Percentiles rank a stretch among this genome's conserved stretches.
These are phyloP conservation scores for Drepana arcuata DNA, from an alignment of 1,140 invertebrate species.

Conservation along the genomic window DNA sequence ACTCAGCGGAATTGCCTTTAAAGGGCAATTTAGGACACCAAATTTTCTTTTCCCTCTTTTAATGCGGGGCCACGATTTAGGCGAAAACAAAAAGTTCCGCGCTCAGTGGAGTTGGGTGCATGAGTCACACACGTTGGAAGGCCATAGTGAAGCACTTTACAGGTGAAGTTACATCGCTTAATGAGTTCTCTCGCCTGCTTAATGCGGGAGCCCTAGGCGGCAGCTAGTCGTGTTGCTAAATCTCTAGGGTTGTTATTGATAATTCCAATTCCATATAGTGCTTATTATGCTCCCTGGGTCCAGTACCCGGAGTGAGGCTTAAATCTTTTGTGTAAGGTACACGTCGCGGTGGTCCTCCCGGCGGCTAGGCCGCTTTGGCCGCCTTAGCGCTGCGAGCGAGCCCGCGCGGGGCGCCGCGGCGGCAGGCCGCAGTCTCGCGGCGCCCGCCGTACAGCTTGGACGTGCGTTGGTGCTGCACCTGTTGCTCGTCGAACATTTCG, in stretches of 20 bases:
- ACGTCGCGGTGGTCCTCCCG: background rate
- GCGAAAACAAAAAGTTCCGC: too few species aligned
- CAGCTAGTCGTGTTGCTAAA: background rate
- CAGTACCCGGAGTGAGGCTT: too few species aligned
- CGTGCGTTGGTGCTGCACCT: slow-evolving; percentile 5
- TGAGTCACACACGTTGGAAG: slow-evolving; percentile 2
- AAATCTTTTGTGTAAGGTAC: too few species aligned
- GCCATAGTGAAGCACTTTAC: slow-evolving; percentile 10
- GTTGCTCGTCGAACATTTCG: too few species aligned
- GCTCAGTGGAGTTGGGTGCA: too few species aligned
- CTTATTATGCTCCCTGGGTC: too few species aligned
- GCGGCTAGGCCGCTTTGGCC: background rate
- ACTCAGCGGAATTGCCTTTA: slow-evolving; percentile 1
- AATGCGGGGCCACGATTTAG: too few species aligned
- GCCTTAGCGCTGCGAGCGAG: too few species aligned
- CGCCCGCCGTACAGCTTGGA: slow-evolving; percentile 13
- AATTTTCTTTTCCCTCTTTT: background rate
- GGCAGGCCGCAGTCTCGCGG: slow-evolving; percentile 20
- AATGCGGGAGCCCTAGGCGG: background rate
- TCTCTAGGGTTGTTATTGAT: too few species aligned
- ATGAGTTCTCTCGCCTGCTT: slow-evolving; percentile 4
- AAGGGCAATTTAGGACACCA: background rate
- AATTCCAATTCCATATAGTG: too few species aligned
- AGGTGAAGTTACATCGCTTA: slow-evolving; percentile 8
- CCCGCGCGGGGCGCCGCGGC: slow-evolving; percentile 3